Base-by-base conservation (phyloP, 2,888 invertebrate genomes). In the Epinotia demarniana region DNA sequence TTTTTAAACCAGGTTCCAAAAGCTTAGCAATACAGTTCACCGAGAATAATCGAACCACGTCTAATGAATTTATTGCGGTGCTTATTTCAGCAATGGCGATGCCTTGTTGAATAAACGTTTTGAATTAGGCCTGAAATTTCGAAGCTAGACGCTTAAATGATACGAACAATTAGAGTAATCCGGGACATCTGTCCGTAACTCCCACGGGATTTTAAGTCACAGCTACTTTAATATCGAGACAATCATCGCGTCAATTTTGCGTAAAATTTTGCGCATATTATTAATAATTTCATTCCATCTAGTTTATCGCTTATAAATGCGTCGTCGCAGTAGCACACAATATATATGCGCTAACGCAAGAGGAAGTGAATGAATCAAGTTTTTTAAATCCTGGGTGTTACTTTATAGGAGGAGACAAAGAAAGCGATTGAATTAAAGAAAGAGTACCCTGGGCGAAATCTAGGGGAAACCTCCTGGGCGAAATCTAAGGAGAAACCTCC, bases 61-160 rank as follows among this genome's bases (percentile, higher is more conserved):
- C 63, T 23, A 46, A 63, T 63, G 19, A 63, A 67, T 53, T 67
- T 55, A 39, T 53, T 33, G 66, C 53, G 39, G 19, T 39, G 33
- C 67, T 57, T 64, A 57, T 67, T 63, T 19, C 67, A 19, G 55
- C 55, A 57, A 39, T 13, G 55, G 57, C 55, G 33, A 18, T 12
- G 55, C 39, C 39, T 67, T 39, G 67, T 18, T 55, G 33, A 67
- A 67, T 53, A 67, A 67, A 57, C 33, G 55, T 39, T 67, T 67
- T 39, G 55, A 55, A 67, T 67, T 57, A 67, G 23, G 19, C 67
- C 33, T 1, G 18, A 11, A 23, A 67, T 49, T 49, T 64, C 19
- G 13, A 33, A 53, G 33, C 55, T 67, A 27, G 39, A 11, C 55
- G 18, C 33, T 57, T 18, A 67, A 67, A 67, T 33, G 9, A 27